A percentile compares a stretch with the other conserved stretches of the same genome.
Conservation (phyloP, 2,113 vertebrate genomes). For the Gnathonemus longibarbis region DNA sequence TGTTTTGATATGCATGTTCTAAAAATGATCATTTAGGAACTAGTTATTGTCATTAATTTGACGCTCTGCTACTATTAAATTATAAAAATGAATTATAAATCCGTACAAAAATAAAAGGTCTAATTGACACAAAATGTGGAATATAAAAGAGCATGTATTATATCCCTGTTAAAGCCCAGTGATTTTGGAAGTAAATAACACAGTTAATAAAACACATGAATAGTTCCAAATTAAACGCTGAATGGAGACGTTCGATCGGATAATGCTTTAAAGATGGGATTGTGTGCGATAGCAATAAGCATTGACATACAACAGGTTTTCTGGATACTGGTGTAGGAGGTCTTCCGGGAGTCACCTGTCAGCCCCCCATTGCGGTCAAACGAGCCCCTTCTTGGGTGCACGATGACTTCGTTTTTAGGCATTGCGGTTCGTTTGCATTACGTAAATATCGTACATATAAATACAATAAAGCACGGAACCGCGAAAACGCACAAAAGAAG, state of each 20-base stretch:
- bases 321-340: constrained; percentile 21
- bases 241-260: not conserved
- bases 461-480: not conserved
- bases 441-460: not conserved
- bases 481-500: not conserved
- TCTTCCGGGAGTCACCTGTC: constrained; percentile 35
- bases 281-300: not conserved
- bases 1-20: not conserved
- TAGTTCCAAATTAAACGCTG: not conserved
- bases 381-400: not conserved
- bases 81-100: not conserved
- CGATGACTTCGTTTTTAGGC: constrained; percentile 19
- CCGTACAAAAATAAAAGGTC: not conserved
- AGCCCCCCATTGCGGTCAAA: constrained; percentile 16
- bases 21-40: not conserved
- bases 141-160: not conserved
- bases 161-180: not conserved
- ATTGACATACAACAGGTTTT: constrained; percentile 9
- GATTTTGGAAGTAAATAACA: not conserved
- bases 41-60: not conserved
- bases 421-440: constrained; percentile 37
- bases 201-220: not conserved
- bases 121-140: not conserved
- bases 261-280: not conserved
- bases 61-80: not conserved